Conservation (phyloP, 2,888 invertebrate species). For the Chrysina gloriosa region DNA sequence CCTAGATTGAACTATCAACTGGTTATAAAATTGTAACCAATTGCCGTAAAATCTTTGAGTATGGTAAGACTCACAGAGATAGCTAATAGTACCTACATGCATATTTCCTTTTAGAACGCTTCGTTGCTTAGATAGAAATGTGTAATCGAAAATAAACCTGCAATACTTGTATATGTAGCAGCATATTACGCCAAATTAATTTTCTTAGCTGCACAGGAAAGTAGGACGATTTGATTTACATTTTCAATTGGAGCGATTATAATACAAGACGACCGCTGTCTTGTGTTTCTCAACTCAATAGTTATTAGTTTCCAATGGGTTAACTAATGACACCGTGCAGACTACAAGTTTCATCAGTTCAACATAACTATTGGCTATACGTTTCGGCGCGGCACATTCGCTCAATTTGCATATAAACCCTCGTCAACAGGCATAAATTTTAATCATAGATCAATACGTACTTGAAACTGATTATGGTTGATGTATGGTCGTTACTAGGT, state of each 20-base stretch:
- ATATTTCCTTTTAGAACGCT: no score
- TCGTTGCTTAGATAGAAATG: no score
- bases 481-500: no score
- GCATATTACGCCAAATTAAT: no score
- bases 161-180: no score
- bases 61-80: no score
- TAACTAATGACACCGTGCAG: conserved; percentile 12
- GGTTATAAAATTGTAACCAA: no score
- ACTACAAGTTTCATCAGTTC: conserved; percentile 29
- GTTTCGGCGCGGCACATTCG: conserved; percentile 7
- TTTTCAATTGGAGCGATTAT: conserved; percentile 25
- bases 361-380: conserved; percentile 32
- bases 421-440: conserved; percentile 18
- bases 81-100: no score
- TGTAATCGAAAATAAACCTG: no score
- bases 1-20: no score
- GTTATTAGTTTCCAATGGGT: conserved; percentile 29
- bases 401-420: conserved; percentile 14
- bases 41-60: no score
- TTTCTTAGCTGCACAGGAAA: no score
- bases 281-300: conserved; percentile 10
- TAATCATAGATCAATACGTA: conserved; percentile 17
- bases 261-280: background rate
- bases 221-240: conserved; percentile 16
- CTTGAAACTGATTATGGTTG: background rate